Base-by-base conservation (phyloP, 2,113 vertebrate species). In the Oxygymnocypris stewartii region DNA sequence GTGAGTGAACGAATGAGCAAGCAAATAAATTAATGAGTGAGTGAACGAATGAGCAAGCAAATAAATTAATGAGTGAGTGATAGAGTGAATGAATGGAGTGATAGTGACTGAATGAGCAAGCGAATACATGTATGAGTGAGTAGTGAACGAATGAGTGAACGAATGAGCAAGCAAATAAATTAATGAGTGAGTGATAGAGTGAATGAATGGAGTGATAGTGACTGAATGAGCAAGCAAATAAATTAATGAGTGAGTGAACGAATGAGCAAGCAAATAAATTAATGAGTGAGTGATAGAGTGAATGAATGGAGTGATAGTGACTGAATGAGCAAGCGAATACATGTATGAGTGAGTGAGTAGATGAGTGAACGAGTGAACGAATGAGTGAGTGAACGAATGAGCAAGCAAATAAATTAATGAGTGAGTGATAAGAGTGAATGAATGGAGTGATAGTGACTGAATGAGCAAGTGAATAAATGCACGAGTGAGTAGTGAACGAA, bases 381-480 rank as follows among this genome's bases (percentile, higher is more conserved):
- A 3, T 59, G 49, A n/a, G 5, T 20, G 16, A 20, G 6, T 20
- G 16, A 20, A 4, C 12, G 10, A 49, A 11, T 12, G 11, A 49
- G 47, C 7, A 12, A 49, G 12, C 2, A 0, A 13, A 3, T 13
- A 12, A 49, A 1, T 20, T 5, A 57, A 5, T 54, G 51, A 65
- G 1, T 10, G 1, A 6, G 4, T 20, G 54, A 57, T n/a, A n/a
- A n/a, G n/a, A n/a, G 1, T 2, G 1, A 57, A 2, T 2, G 6
- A 23, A 23, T 8, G 18, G 8, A n/a, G 0, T 20, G 7, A 59
- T 6, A 59, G 1, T 9, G 6, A n/a, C 0, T 59, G 54, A 23
- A 3, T 4, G 3, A 59, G 0, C 2, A 11, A 44, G 10, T 2
- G 2, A 59, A 8, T 9, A 0, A n/a, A n/a, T n/a, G n/a, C n/a